A percentile compares a stretch with the other conserved stretches of the same genome.
These are phyloP conservation scores for Oxyruncus cristatus DNA, from an alignment of 2,113 vertebrate genomes.

Conservation along the genomic window DNA sequence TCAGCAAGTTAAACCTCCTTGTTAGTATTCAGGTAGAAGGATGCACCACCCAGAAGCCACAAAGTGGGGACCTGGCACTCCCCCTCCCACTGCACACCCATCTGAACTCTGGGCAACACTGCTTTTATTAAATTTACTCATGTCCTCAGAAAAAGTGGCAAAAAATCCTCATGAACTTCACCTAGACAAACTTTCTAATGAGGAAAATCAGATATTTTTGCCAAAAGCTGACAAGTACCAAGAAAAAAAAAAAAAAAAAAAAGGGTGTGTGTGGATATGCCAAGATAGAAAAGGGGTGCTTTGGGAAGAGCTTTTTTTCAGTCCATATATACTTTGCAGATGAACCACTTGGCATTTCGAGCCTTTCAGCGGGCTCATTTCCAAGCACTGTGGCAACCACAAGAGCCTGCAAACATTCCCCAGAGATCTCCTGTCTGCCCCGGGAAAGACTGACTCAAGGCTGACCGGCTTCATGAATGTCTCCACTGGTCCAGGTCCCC, in stretches of 20 bases:
- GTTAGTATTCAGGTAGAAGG: background rate
- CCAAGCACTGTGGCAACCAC: background rate
- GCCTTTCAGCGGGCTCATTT: background rate
- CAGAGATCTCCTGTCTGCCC: background rate
- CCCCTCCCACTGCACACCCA: background rate
- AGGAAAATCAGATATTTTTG: background rate
- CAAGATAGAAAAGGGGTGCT: background rate
- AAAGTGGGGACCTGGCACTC: background rate
- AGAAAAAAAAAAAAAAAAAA: background rate
- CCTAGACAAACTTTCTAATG: background rate
- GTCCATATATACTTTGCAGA: background rate
- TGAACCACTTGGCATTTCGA: background rate
- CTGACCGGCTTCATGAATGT: background rate
- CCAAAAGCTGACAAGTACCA: background rate
- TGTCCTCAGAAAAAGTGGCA: background rate
- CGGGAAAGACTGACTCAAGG: background rate
- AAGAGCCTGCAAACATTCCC: background rate
- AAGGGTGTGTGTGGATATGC: background rate
- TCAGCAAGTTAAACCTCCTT: background rate
- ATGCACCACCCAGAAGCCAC: background rate
- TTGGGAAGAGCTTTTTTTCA: background rate
- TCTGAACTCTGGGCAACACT: background rate
- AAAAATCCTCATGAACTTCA: background rate
- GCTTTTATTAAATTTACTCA: background rate
- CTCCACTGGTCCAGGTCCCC: background rate